Base-by-base conservation (phyloP, 2,113 vertebrate species). In the Rhabdornis inornatus region DNA sequence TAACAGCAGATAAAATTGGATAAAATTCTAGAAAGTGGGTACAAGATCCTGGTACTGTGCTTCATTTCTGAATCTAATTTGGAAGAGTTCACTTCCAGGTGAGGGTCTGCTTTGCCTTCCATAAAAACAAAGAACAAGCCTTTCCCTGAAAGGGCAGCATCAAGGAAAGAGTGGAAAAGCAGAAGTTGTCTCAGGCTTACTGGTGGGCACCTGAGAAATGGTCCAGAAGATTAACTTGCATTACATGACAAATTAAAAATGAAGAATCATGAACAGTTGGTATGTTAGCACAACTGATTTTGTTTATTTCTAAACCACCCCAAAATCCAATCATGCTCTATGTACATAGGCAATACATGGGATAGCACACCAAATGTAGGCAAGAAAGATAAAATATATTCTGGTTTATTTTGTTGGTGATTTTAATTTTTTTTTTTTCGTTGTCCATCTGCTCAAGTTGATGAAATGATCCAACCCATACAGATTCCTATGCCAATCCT, bases 291-390 rank as follows among this genome's bases (percentile, higher is more conserved):
- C 92, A 97, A 94, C 30, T 13, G 68, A 76, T 87, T 94, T 94
- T 92, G 61, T 97, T 96, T 97, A 97, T 96, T 97, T 96, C 92
- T 35, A 91, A 91, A 90, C 79, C 83, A 81, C 49, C 81, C 82
- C 81, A 70, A 92, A 91, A 85, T 79, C 60, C 84, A 65, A 22
- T 81, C 91, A 93, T 95, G 92, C 83, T 90, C 30, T 94, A 88
- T 88, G 77, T 92, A 95, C 95, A 96, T 50, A 59, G 33, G 68
- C 75, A 87, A 92, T 96, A 92, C 86, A 93, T 0, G 3, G 56
- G 59, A 94, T 79, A 90, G 13, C 49, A 89, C 80, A 87, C 21
- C 56, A 35, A 86, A 92, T 28, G 30, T 31, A 87, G 69, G 50
- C 47, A 80, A 82, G 50, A 90, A 72, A 93, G 27, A 47, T 44